These are phyloP conservation scores for Drosophila funebris DNA, from an alignment of 1,140 invertebrate genomes.

Conservation along the genomic window DNA sequence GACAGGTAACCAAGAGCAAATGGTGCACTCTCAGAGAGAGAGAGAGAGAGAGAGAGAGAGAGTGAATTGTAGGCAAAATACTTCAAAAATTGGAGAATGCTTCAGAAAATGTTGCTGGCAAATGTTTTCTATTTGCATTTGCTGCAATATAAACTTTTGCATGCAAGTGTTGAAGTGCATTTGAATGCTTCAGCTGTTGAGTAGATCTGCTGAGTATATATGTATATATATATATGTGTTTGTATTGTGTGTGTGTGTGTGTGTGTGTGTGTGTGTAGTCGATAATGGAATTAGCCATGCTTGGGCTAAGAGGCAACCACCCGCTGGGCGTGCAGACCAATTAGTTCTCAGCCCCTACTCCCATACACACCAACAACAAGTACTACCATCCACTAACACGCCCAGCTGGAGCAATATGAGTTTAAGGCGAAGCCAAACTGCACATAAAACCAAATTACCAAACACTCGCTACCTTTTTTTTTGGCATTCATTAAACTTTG, in stretches of 20 bases:
- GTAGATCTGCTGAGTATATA: too few relatives aligned
- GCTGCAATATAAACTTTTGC: slow-evolving; percentile 13
- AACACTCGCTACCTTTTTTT: slow-evolving; percentile 21
- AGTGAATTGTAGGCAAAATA: background rate
- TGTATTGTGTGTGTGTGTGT: background rate
- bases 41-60: too few relatives aligned
- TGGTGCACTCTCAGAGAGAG: background rate
- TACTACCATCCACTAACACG: background rate
- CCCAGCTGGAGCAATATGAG: background rate
- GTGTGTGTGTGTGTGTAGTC: background rate
- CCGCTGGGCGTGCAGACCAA: slow-evolving; percentile 23
- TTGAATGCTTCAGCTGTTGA: background rate
- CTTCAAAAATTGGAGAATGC: slow-evolving; percentile 1
- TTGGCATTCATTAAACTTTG: slow-evolving; percentile 54
- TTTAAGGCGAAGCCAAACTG: slow-evolving; percentile 29
- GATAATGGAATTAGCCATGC: slow-evolving; percentile 36
- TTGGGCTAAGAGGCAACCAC: background rate
- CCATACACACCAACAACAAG: background rate
- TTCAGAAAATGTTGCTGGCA: slow-evolving; percentile 6
- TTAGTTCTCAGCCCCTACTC: slow-evolving; percentile 26
- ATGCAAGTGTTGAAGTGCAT: slow-evolving; percentile 11
- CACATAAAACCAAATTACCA: slow-evolving; percentile 49
- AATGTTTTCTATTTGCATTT: slow-evolving; percentile 27
- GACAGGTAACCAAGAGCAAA: background rate
- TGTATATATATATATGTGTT: too few relatives aligned